A percentile compares a stretch with the other conserved stretches of the same genome.
Evolutionary conservation across 2,113 vertebrate genomes (phyloP).

Genomic region (Ophiodon elongatus): DNA sequence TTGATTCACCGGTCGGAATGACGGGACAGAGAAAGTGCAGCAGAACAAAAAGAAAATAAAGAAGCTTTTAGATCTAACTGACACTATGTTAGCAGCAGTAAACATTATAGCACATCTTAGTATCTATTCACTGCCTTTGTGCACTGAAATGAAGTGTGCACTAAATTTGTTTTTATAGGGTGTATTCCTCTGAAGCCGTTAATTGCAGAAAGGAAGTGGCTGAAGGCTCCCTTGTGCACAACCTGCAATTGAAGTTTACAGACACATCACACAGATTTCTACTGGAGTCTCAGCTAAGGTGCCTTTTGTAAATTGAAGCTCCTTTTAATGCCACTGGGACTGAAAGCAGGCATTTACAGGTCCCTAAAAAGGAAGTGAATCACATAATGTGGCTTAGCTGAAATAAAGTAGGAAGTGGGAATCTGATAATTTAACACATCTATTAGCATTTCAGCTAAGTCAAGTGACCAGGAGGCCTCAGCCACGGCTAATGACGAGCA

Average conservation of each 20-base stretch:
- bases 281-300: slow-evolving; percentile 57
- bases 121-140: slow-evolving; percentile 52
- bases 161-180: slow-evolving; percentile 64
- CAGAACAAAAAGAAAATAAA: slow-evolving; percentile 55
- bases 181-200: slow-evolving; percentile 60
- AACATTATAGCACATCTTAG: slow-evolving; percentile 63
- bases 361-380: slow-evolving; percentile 64
- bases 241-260: slow-evolving; percentile 70
- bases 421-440: slow-evolving; percentile 79
- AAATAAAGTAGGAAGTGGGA: slow-evolving; percentile 73
- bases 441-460: slow-evolving; percentile 80
- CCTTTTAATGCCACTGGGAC: slow-evolving; percentile 65
- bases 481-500: slow-evolving; percentile 75
- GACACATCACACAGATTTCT: slow-evolving; percentile 62
- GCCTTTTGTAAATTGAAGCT: slow-evolving; percentile 72
- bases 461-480: slow-evolving; percentile 78
- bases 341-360: slow-evolving; percentile 76
- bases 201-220: slow-evolving; percentile 67
- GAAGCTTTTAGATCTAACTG: slow-evolving; percentile 66
- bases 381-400: slow-evolving; percentile 80
- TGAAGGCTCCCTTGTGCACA: slow-evolving; percentile 67
- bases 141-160: slow-evolving; percentile 61
- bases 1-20: slow-evolving; percentile 1
- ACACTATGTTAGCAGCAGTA: slow-evolving; percentile 60
- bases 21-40: slow-evolving; percentile 23